Base-by-base conservation (phyloP, 2,888 invertebrate genomes). In the Rotaria macrura region DNA sequence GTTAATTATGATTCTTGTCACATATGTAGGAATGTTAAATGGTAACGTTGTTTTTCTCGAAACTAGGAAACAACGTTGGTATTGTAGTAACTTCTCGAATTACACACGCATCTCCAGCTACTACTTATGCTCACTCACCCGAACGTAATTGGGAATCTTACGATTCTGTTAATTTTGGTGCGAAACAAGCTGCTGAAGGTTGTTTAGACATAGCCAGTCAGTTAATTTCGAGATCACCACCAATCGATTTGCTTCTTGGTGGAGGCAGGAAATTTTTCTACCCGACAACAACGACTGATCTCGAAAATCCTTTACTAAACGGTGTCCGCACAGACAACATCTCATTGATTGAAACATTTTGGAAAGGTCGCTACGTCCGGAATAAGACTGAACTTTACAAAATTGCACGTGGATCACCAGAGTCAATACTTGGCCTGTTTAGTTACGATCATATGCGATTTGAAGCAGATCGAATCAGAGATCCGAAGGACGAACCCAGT, bases 401-500 rank as follows among this genome's bases (percentile, higher is more conserved):
- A 43, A 72, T n/a, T 49, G 55, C 52, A 65, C 84, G 54, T 43
- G 47, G 47, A n/a, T 12, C 74, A 9, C 14, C 25, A 10, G 20
- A 40, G 52, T 12, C 34, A 29, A 40, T 65, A 40, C 7, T 85
- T 23, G 90, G 90, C 47, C 85, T 90, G 65, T 90, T 90, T 87
- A 88, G 88, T 34, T 86, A 87, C 34, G 92, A 93, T 87, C 94
- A 95, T 89, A 93, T 94, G 93, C 92, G 93, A 14, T 95, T 94
- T 89, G 94, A 85, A n/a, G 17, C 38, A n/a, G 86, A 86, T 40
- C 34, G 84, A 47, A 65, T 74, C 5, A 2, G 5, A 65, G 25
- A 29, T 17, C 65, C 20, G 5, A 74, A 86, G 47, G 86, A 83
- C 6, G 84, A 86, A 12, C 86, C 86, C 25, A 85, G 83, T 65